phyloP scores from a whole-genome alignment of 2,113 vertebrate genomes.

The Zosterops borbonicus region DNA sequence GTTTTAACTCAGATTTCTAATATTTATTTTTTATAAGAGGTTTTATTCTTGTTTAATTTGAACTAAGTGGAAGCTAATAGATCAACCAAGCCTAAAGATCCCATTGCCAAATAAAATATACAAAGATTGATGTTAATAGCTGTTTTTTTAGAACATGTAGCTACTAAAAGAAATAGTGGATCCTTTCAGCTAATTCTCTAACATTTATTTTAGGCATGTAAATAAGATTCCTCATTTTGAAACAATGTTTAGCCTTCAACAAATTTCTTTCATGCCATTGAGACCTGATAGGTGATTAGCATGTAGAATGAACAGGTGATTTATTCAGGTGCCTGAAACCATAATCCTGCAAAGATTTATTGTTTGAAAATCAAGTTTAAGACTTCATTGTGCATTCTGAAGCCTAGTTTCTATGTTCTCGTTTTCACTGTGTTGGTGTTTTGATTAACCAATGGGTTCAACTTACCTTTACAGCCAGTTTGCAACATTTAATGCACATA shows the following conservation, averaged over 20 bases:
- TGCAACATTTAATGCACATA: neutral
- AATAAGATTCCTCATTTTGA: neutral
- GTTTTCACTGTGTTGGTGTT: neutral
- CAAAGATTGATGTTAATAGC: neutral
- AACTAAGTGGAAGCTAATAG: neutral
- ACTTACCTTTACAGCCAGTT: constrained; percentile 10
- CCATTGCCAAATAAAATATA: neutral
- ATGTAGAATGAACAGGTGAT: neutral
- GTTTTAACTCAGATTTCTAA: neutral
- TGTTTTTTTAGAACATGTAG: neutral
- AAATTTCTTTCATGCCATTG: neutral
- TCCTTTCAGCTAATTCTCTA: neutral
- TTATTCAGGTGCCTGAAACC: neutral
- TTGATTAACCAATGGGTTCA: neutral
- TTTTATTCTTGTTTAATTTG: neutral
- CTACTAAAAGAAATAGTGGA: neutral
- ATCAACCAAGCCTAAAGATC: neutral
- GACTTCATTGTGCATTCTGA: neutral
- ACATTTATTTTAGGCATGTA: neutral
- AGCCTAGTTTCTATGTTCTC: neutral
- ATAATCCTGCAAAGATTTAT: neutral
- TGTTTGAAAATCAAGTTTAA: neutral
- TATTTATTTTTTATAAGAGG: neutral
- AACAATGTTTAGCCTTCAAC: neutral
- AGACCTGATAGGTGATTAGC: neutral